phyloP scores from a whole-genome alignment of 2,888 invertebrate genomes.

The Deladenus siricidicola region DNA sequence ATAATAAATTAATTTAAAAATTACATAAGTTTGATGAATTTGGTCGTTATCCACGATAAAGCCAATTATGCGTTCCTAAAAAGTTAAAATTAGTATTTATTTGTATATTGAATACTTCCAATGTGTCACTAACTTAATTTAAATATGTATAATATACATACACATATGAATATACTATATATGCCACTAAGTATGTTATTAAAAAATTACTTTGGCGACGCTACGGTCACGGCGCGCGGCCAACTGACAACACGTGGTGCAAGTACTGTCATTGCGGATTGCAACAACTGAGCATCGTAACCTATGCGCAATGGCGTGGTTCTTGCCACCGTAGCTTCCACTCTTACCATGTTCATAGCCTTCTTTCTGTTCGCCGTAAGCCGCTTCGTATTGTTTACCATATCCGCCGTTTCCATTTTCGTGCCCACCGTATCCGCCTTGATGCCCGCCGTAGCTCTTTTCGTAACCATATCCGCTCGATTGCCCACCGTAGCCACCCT shows the following conservation, averaged over 20 bases:
- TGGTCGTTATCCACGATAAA: slow-evolving; percentile 32
- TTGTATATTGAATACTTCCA: too few relatives aligned
- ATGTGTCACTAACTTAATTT: too few relatives aligned
- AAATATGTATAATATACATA: background rate
- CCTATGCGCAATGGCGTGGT: slow-evolving; percentile 20
- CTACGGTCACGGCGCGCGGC: slow-evolving; percentile 30
- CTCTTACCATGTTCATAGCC: background rate
- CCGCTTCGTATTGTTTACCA: background rate
- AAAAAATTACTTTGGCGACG: slow-evolving; percentile 18
- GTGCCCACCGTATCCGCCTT: background rate
- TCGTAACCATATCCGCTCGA: background rate
- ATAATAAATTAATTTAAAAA: background rate
- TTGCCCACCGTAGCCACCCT: background rate
- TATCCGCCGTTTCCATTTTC: background rate
- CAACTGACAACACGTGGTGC: slow-evolving; percentile 28
- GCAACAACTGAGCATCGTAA: slow-evolving; percentile 30
- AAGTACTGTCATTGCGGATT: slow-evolving; percentile 20
- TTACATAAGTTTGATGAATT: slow-evolving; percentile 8
- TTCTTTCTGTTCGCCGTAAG: background rate
- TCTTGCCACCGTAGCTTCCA: background rate
- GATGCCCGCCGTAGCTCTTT: background rate
- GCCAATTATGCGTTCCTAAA: slow-evolving; percentile 24
- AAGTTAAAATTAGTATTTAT: slow-evolving; percentile 4
- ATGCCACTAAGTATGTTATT: background rate
- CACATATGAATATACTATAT: background rate